A percentile compares a stretch with the other conserved stretches of the same genome.
Evolutionary conservation across 2,113 vertebrate genomes (phyloP).

Genomic region (Riparia riparia): DNA sequence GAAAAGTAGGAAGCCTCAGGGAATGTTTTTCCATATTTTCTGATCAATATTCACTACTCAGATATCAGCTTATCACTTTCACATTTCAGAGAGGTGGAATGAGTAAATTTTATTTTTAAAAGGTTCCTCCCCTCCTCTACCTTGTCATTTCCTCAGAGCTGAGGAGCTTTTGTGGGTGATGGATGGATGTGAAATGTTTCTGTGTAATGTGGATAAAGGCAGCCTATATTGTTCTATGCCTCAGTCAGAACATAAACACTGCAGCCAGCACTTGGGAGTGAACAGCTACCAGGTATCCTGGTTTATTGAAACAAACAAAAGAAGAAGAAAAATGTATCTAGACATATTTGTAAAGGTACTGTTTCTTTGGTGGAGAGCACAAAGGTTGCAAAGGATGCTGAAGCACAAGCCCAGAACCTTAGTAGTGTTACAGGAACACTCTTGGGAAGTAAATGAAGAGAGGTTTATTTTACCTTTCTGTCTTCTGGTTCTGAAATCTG

Average conservation of each 20-base stretch:
- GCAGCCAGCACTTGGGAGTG: neutral
- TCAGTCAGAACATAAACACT: conserved; percentile 1
- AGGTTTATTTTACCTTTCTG: neutral
- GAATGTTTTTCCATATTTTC: conserved; percentile 51
- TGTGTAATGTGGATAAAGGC: conserved; percentile 31
- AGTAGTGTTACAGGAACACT: neutral
- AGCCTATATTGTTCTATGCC: neutral
- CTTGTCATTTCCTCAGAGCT: neutral
- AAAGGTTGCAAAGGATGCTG: neutral
- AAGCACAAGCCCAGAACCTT: neutral
- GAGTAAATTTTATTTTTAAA: conserved; percentile 48
- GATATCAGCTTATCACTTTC: conserved; percentile 53
- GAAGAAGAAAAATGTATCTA: neutral
- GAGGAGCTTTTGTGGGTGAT: conserved; percentile 44
- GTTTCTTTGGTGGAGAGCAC: neutral
- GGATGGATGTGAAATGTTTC: conserved; percentile 51
- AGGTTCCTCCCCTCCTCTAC: neutral
- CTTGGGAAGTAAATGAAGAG: neutral
- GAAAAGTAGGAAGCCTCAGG: conserved; percentile 56
- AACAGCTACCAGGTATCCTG: neutral
- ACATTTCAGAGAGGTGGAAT: conserved; percentile 53
- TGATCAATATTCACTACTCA: conserved; percentile 69
- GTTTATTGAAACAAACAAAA: neutral
- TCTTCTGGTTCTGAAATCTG: neutral
- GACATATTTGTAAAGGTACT: neutral